Evolutionary conservation across 64 coral and sea anemone species (phyloP), one percentile per base, ranked within the genome.

Genomic region (Montipora sp.): DNA sequence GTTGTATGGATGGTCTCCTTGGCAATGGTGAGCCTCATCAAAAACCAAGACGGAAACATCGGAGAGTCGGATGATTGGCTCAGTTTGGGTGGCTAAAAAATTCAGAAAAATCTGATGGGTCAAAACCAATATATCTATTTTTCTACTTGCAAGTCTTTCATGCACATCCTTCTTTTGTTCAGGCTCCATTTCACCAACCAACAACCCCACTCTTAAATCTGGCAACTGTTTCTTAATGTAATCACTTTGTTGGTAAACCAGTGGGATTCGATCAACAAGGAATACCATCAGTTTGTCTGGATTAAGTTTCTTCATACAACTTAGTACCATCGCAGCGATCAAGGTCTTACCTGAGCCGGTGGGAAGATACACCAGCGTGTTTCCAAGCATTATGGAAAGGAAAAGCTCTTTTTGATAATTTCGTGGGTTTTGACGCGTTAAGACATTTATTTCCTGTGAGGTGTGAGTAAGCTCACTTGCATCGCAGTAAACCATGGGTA

Each of bases 281-380:
- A 98, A 98, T 2, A 95, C 96, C 79, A 82, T 89, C 63, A 98
- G 22, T 65, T 98, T 98, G 14, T 63, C 48, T 47, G 94, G 94
- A 61, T 98, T 98, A 13, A 98, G 91, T 61, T 88, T 93, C 48
- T 82, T 87, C 96, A 98, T 98, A 75, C 94, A 95, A 36, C 93
- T 93, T 0, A 98, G 73, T 3, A 90, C 88, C 96, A 98, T 95
- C 8, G 94, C 90, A 3, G 96, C 96, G 10, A 98, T 76, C 71
- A 98, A 59, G 7, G 96, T 98, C 19, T 98, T 98, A 1, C 96
- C 96, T 49, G 96, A 98, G 13, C 96, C 96, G 45, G 96, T 98
- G 18, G 96, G 96, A 14, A 98, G 73, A 51, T 90, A 98, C 5
- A 99, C 79, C 66, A 99, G 74, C 22, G 98, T 93, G 66, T 99